phyloP scores from a whole-genome alignment of 2,797 vertebrate species.

The Podargus strigoides region DNA sequence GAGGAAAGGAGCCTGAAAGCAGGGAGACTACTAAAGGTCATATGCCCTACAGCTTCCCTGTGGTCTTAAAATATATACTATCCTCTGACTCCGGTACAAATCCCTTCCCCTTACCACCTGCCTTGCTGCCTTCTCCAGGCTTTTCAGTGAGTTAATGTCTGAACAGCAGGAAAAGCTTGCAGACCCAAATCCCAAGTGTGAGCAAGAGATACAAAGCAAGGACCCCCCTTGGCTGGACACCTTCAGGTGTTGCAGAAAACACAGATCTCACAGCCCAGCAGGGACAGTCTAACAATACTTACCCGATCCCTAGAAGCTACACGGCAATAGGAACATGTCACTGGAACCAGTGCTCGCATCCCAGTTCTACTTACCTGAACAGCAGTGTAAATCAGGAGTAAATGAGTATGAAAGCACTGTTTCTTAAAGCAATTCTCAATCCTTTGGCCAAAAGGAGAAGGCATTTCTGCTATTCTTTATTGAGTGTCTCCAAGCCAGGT shows the following conservation, averaged over 20 bases:
- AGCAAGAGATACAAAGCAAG: neutral
- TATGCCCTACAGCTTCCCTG: constrained; percentile 22
- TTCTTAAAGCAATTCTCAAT: neutral
- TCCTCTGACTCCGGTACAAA: constrained; percentile 27
- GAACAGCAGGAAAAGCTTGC: constrained; percentile 10
- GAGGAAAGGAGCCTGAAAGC: constrained; percentile 40
- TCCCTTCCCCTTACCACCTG: constrained; percentile 12
- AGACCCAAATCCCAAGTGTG: neutral
- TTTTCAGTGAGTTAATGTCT: constrained; percentile 9
- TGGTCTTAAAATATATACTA: constrained; percentile 25
- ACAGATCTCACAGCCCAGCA: neutral
- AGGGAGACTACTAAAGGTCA: constrained; percentile 50
- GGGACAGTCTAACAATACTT: neutral
- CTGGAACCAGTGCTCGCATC: neutral
- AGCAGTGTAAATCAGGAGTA: neutral
- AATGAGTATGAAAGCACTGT: neutral
- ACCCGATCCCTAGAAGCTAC: neutral
- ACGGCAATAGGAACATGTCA: neutral
- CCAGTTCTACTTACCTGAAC: neutral
- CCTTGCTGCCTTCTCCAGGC: neutral
- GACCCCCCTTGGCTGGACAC: neutral
- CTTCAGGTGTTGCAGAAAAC: neutral
- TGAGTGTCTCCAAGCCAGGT: neutral
- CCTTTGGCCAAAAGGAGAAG: neutral
- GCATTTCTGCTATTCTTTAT: neutral